A percentile compares a stretch with the other conserved stretches of the same genome.
These are phyloP conservation scores for Neosalanx taihuensis DNA, from an alignment of 2,797 vertebrate species.

Conservation along the genomic window DNA sequence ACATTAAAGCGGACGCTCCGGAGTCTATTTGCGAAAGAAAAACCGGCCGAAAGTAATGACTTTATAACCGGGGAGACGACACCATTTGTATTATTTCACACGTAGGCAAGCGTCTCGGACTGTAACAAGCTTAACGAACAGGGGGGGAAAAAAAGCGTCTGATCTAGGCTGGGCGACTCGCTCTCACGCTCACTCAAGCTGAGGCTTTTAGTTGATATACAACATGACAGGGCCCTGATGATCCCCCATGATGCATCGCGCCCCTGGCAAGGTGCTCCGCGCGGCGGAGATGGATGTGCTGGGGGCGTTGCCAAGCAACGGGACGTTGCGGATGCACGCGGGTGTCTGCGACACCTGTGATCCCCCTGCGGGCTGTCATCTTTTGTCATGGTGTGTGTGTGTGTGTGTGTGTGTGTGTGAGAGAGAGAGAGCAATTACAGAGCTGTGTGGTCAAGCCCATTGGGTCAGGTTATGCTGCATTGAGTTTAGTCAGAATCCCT, in stretches of 20 bases:
- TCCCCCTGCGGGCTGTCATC: slow-evolving; percentile 24
- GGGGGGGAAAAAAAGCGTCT: background rate
- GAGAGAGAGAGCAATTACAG: slow-evolving; percentile 16
- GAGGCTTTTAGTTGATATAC: slow-evolving; percentile 59
- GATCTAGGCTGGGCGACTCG: background rate
- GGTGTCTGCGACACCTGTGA: slow-evolving; percentile 20
- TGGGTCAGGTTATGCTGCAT: background rate
- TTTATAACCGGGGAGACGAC: slow-evolving; percentile 51
- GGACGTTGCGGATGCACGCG: slow-evolving; percentile 62
- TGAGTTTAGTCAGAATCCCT: background rate
- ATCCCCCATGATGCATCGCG: slow-evolving; percentile 62
- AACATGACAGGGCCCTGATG: slow-evolving; percentile 37
- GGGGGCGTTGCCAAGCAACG: slow-evolving; percentile 68
- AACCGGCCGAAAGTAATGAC: slow-evolving; percentile 75
- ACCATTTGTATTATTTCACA: slow-evolving; percentile 68
- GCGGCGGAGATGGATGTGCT: slow-evolving; percentile 61
- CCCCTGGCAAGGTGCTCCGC: slow-evolving; percentile 55
- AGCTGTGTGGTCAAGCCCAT: background rate
- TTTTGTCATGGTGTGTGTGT: slow-evolving; percentile 24
- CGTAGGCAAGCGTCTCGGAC: slow-evolving; percentile 53
- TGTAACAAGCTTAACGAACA: slow-evolving; percentile 66
- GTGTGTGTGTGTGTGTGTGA: slow-evolving; percentile 30
- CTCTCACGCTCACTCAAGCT: background rate
- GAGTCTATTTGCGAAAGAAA: slow-evolving; percentile 67
- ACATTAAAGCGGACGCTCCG: slow-evolving; percentile 71